A percentile compares a stretch with the other conserved stretches of the same genome.
Evolutionary conservation across 2,888 invertebrate species (phyloP).

Genomic region (Corythucha ciliata): DNA sequence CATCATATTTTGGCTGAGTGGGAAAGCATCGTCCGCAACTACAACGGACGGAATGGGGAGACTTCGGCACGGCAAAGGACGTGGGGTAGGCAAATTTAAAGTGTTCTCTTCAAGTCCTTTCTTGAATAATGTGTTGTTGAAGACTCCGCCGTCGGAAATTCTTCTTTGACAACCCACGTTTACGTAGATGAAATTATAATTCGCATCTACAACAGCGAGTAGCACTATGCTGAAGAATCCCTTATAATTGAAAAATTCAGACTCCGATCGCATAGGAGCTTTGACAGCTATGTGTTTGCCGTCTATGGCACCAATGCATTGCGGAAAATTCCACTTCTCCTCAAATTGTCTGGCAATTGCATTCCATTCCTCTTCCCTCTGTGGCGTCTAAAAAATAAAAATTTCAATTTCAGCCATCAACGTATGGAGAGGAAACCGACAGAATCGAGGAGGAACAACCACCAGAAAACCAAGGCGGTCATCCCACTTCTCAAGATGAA

Average conservation of each 20-base stretch:
- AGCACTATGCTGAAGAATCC: constrained; percentile 31
- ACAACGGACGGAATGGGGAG: too few relatives aligned
- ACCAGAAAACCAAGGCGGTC: too few relatives aligned
- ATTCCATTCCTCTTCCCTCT: constrained; percentile 9
- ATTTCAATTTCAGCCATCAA: too few relatives aligned
- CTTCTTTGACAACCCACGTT: constrained; percentile 33
- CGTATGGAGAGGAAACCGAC: too few relatives aligned
- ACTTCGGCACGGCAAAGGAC: too few relatives aligned
- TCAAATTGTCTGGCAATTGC: neutral
- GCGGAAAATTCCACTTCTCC: constrained; percentile 33
- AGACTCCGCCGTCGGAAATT: constrained; percentile 23
- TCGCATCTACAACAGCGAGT: constrained; percentile 32
- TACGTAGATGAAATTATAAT: constrained; percentile 33
- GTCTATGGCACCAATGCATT: constrained; percentile 31
- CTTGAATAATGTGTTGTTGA: neutral
- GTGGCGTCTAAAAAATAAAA: constrained; percentile 17
- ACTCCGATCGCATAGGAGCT: constrained; percentile 31
- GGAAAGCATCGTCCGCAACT: too few relatives aligned
- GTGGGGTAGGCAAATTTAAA: too few relatives aligned
- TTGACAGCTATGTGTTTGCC: constrained; percentile 30
- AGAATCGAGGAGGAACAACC: too few relatives aligned
- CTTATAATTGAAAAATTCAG: constrained; percentile 33
- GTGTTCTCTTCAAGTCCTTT: neutral
- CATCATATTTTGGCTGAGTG: too few relatives aligned
- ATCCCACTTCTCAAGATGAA: too few relatives aligned